Evolutionary conservation across 2,797 vertebrate genomes (phyloP).

Genomic region (Tiaroga cobitis): DNA sequence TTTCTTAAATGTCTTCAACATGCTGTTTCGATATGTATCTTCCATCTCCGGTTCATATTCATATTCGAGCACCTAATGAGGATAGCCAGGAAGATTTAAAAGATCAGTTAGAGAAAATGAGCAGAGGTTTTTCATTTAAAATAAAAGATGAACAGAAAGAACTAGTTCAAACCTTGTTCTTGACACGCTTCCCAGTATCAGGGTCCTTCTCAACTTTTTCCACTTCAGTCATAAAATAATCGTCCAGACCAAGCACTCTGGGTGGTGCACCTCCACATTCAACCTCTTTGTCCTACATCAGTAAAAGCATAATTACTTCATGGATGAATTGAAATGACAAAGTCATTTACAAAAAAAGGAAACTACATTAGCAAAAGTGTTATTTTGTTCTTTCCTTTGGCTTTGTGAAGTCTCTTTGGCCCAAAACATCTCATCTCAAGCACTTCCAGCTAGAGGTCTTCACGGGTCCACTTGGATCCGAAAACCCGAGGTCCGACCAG

Average conservation of each 20-base stretch:
- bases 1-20: conserved; percentile 99
- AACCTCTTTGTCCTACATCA: conserved; percentile 92
- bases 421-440: not conserved
- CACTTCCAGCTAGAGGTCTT: too few species aligned
- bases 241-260: conserved; percentile 94
- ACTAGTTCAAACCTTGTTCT: conserved; percentile 85
- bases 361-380: not conserved
- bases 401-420: too few species aligned
- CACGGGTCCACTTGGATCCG: too few species aligned
- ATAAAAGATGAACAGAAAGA: not conserved
- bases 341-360: not conserved
- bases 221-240: conserved; percentile 98
- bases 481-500: too few species aligned
- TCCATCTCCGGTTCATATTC: conserved; percentile 99
- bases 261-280: conserved; percentile 96
- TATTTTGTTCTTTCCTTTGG: not conserved
- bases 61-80: conserved; percentile 89
- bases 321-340: not conserved
- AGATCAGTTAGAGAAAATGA: not conserved
- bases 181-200: conserved; percentile 92
- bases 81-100: conserved; percentile 7
- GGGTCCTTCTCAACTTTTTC: conserved; percentile 95
- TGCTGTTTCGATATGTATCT: conserved; percentile 94
- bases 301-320: conserved; percentile 1
- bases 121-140: not conserved